These are phyloP conservation scores for Microcebus murinus DNA, from an alignment of 2,113 vertebrate genomes.

Conservation along the genomic window DNA sequence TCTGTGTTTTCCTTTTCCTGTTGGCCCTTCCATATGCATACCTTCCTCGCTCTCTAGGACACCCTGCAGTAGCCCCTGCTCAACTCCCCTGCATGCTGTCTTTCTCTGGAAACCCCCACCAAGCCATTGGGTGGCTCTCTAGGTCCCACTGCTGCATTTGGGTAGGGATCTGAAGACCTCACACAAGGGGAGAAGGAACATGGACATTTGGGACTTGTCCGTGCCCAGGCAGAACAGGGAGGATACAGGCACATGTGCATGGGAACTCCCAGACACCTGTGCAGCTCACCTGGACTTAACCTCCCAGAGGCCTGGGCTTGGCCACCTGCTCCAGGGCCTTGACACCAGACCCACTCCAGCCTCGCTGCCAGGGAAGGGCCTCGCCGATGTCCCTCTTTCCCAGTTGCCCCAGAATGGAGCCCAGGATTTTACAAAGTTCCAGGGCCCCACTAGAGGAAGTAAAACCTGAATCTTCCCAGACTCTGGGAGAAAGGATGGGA, in stretches of 20 bases:
- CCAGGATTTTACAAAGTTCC: background rate
- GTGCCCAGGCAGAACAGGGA: background rate
- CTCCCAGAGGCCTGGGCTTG: too few relatives aligned
- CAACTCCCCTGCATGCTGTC: background rate
- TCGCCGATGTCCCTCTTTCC: background rate
- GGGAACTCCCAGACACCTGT: background rate
- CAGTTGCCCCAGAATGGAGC: background rate
- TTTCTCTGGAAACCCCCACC: background rate
- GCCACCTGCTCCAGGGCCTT: too few relatives aligned
- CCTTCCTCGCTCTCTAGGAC: too few relatives aligned
- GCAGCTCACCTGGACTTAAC: background rate
- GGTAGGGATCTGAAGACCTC: background rate
- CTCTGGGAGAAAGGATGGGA: accelerated
- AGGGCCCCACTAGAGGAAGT: background rate
- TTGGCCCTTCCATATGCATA: background rate
- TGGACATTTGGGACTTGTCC: too few relatives aligned
- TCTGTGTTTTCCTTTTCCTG: background rate
- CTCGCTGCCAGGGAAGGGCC: background rate
- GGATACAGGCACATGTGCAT: accelerated
- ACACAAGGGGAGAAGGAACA: background rate
- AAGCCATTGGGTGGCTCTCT: accelerated
- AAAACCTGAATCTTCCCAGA: background rate
- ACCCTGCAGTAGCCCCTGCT: background rate
- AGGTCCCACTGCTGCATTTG: accelerated
- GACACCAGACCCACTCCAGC: accelerated